These are phyloP conservation scores for Antennarius maculatus DNA, from an alignment of 2,797 vertebrate genomes.

Conservation along the genomic window DNA sequence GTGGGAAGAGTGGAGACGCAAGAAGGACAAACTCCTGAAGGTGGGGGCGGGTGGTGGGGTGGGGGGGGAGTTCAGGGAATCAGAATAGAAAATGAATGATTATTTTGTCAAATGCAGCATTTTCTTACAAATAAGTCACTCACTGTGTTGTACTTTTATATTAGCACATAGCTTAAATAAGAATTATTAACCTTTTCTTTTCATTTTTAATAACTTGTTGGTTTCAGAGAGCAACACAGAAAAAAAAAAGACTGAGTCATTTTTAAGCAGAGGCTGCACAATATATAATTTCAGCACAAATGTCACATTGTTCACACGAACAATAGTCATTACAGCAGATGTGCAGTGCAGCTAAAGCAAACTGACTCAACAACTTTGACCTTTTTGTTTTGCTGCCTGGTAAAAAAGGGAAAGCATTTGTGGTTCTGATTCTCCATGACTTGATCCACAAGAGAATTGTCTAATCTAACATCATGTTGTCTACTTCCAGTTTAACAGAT, in stretches of 20 bases:
- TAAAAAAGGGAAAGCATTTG: too few relatives aligned
- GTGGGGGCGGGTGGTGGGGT: conserved; percentile 91
- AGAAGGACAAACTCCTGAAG: conserved; percentile 98
- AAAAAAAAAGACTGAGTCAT: not conserved
- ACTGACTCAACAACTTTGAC: too few relatives aligned
- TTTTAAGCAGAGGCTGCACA: not conserved
- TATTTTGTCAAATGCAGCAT: too few relatives aligned
- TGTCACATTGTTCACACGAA: too few relatives aligned
- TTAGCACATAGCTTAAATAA: conserved; percentile 1
- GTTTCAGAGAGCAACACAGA: conserved; percentile 10
- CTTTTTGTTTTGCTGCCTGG: too few relatives aligned
- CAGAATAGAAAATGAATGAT: not conserved
- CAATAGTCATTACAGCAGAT: too few relatives aligned
- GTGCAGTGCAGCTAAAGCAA: too few relatives aligned
- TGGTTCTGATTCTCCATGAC: too few relatives aligned
- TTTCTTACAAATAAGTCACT: conserved; percentile 5
- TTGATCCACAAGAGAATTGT: too few relatives aligned
- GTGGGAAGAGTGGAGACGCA: conserved; percentile 95
- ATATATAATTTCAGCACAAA: too few relatives aligned
- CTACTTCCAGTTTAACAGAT: too few relatives aligned
- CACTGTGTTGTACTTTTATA: not conserved
- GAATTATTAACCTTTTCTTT: conserved; percentile 16
- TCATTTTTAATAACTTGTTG: conserved; percentile 4
- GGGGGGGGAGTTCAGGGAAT: conserved; percentile 72
- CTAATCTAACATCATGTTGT: too few relatives aligned